Evolutionary conservation across 2,113 vertebrate species (phyloP), one percentile per base, ranked within the genome.

Genomic region (Pseudorectes ferrugineus): DNA sequence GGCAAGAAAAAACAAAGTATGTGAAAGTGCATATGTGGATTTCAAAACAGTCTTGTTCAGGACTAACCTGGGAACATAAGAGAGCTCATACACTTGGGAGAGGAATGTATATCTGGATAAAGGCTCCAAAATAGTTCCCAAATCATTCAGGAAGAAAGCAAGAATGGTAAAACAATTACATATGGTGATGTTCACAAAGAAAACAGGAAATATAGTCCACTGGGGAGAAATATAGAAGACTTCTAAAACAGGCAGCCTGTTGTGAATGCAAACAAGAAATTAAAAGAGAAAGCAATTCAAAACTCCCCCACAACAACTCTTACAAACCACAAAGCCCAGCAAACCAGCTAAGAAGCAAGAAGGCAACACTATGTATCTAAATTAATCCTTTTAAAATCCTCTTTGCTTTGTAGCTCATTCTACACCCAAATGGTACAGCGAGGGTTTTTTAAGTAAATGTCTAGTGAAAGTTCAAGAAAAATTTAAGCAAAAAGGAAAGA

Each of bases 161-260:
- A 85, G 77, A 85, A 93, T 61, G 91, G 91, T 84, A 95, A 95
- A 97, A 79, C 76, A 84, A 94, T 96, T 95, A 92, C 70, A 87
- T 71, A 86, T 33, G 26, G 66, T 77, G 87, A 75, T 87, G 61
- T 66, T 84, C 81, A 85, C 61, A 92, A 87, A 89, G 91, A 88
- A 96, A 96, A 87, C 79, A 92, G 92, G 89, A 96, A 96, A 92
- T 28, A 45, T 4, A 89, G 83, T 81, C 68, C 96, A 95, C 84
- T 75, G 48, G 86, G 89, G 94, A 95, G 73, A 91, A 93, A 91
- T 71, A 87, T 2, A 81, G 59, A 81, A 93, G 66, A 92, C 74
- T 66, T 77, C 73, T 89, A 92, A 92, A 97, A 78, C 89, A 96
- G 89, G 52, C 85, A 81, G 72, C 71, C 83, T 90, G n/a, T 79